Evolutionary conservation across 2,888 invertebrate genomes (phyloP).

Genomic region (Cosmia pyralina): DNA sequence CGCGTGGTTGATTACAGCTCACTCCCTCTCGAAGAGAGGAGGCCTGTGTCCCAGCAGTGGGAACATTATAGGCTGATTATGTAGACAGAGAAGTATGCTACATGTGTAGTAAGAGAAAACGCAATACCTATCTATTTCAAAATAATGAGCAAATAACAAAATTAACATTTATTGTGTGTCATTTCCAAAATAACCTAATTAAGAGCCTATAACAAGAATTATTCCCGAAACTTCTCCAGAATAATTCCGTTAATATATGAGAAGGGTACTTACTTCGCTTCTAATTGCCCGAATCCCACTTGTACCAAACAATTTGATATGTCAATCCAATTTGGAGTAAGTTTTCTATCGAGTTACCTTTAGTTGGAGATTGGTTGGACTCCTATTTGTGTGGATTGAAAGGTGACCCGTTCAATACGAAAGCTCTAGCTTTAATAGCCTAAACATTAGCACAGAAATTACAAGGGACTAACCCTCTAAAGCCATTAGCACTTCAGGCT

Average conservation of each 20-base stretch:
- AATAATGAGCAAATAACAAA: slow-evolving; percentile 4
- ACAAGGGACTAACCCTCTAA: slow-evolving; percentile 77
- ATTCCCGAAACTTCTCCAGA: slow-evolving; percentile 1
- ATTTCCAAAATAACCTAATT: slow-evolving; percentile 29
- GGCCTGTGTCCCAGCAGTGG: too few relatives aligned
- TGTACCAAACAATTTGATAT: slow-evolving; percentile 37
- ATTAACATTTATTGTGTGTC: not conserved
- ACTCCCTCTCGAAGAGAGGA: too few relatives aligned
- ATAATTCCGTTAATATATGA: slow-evolving; percentile 23
- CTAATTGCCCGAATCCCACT: slow-evolving; percentile 40
- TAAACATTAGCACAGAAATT: slow-evolving; percentile 80
- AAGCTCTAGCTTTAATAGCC: slow-evolving; percentile 75
- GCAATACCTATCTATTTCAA: not conserved
- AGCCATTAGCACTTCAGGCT: slow-evolving; percentile 74
- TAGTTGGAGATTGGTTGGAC: slow-evolving; percentile 38
- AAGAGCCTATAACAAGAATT: slow-evolving; percentile 19
- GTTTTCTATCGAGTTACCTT: slow-evolving; percentile 43
- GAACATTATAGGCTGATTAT: too few relatives aligned
- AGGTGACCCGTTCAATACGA: slow-evolving; percentile 70
- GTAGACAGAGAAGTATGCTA: not conserved
- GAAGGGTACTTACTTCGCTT: slow-evolving; percentile 24
- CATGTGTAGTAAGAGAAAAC: not conserved
- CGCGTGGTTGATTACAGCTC: too few relatives aligned
- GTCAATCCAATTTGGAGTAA: slow-evolving; percentile 37
- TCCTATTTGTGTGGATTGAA: slow-evolving; percentile 68